Evolutionary conservation across 2,113 vertebrate species (phyloP).

Genomic region (Pelvicachromis taeniatus): DNA sequence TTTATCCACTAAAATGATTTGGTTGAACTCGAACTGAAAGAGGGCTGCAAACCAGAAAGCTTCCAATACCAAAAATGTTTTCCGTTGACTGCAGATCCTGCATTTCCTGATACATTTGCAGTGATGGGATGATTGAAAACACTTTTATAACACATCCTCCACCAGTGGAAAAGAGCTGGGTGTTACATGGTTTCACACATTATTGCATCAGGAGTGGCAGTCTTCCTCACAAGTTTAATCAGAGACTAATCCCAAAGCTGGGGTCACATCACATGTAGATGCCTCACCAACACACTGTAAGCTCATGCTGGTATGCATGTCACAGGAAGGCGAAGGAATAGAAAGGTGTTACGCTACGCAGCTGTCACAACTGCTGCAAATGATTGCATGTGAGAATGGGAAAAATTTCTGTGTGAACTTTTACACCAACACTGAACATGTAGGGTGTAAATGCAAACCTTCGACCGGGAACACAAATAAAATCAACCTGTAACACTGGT

Average conservation of each 20-base stretch:
- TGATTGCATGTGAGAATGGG: background rate
- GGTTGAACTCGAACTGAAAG: background rate
- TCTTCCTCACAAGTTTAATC: background rate
- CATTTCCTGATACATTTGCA: background rate
- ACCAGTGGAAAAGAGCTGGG: background rate
- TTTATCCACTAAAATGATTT: background rate
- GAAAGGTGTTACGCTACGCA: background rate
- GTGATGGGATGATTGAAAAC: background rate
- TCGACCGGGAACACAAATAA: background rate
- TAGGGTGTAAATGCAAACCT: background rate
- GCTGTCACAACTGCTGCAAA: background rate
- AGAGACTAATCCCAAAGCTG: background rate
- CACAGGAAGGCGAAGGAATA: background rate
- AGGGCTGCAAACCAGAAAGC: background rate
- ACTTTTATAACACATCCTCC: background rate
- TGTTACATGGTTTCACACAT: constrained; percentile 32
- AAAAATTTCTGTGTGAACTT: background rate
- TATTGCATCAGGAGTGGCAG: constrained; percentile 44
- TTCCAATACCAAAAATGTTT: background rate
- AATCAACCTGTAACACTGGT: background rate
- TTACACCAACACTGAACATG: background rate
- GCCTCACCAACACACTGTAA: background rate
- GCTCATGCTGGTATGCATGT: background rate
- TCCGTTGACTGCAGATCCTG: background rate
- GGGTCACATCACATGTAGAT: background rate